Evolutionary conservation across 2,113 vertebrate species (phyloP).

Genomic region (Cyprinus carpio): DNA sequence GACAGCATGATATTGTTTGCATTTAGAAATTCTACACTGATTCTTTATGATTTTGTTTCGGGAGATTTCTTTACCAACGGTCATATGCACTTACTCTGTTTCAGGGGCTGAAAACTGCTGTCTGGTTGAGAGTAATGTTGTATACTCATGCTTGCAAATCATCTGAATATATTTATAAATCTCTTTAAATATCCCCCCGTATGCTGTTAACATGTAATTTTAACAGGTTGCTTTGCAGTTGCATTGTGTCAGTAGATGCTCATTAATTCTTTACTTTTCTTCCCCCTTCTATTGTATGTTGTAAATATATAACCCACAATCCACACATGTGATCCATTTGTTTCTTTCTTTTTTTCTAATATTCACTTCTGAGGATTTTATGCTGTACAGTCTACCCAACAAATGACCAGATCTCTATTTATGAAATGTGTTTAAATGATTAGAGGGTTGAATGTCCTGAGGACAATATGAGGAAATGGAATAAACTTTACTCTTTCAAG

Average conservation of each 20-base stretch:
- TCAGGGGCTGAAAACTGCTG: constrained; percentile 43
- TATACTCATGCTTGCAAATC: constrained; percentile 36
- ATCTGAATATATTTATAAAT: constrained; percentile 42
- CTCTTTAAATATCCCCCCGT: constrained; percentile 30
- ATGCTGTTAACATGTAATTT: constrained; percentile 61
- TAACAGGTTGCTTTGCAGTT: constrained; percentile 62
- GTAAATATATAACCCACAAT: constrained; percentile 67
- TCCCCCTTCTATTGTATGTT: constrained; percentile 66
- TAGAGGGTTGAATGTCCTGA: constrained; percentile 31
- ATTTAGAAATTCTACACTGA: constrained; percentile 57
- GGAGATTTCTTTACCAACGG: constrained; percentile 36
- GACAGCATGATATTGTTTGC: constrained; percentile 72
- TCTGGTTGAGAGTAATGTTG: constrained; percentile 33
- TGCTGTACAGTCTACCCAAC: constrained; percentile 22
- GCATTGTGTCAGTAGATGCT: constrained; percentile 61
- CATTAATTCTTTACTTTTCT: constrained; percentile 51
- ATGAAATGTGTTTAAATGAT: constrained; percentile 40
- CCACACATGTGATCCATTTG: constrained; percentile 52
- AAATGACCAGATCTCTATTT: constrained; percentile 42
- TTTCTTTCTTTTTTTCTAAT: constrained; percentile 51
- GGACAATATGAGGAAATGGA: constrained; percentile 30
- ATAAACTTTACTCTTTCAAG: constrained; percentile 52
- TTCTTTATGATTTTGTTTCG: constrained; percentile 27
- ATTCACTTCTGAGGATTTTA: constrained; percentile 18
- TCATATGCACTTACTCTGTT: constrained; percentile 36